Evolutionary conservation across 2,113 vertebrate species (phyloP), one percentile per base, ranked within the genome.

Genomic region (Parus major): DNA sequence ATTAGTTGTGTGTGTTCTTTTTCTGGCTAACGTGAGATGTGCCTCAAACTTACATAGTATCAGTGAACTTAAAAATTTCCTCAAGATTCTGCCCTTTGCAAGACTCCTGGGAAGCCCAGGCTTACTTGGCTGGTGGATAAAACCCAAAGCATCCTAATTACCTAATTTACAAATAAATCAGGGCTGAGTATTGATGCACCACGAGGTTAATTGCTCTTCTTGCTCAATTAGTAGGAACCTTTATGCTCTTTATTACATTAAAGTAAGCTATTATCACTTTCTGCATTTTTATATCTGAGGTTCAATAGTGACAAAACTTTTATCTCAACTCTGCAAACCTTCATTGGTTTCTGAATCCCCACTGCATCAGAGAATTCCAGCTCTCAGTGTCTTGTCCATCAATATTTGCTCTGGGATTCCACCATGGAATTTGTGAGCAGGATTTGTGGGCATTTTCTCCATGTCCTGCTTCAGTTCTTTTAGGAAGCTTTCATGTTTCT

Each of bases 141-240:
- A 90, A 79, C 66, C 22, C 16, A 57, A 69, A 76, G 55, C 82
- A 85, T 76, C 63, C 95, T 85, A 95, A 95, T 94, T 86, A 64
- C 42, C 90, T 85, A 47, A 95, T 95, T 96, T 94, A 85, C 93
- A 91, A 95, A 88, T 93, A 91, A 79, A 90, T 92, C 70, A 69
- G 61, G 77, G 57, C 49, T 87, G 90, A 36, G 0, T 83, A 56
- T 50, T 12, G 57, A 53, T 85, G 96, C n/a, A 57, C 65, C 75
- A 18, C 27, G 55, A 90, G 96, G 95, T 96, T 96, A 96, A 96
- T 96, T 96, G 95, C 59, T 94, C 41, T n/a, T 91, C 66, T 61
- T 90, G 63, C 41, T 82, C 92, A 94, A 88, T 96, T 95, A 94
- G 85, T 76, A 52, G 50, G 82, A 93, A 76, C 18, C 21, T 53